Percentiles rank a stretch among this genome's conserved stretches.
Conservation (phyloP, 2,888 invertebrate genomes). For the Andrena minutula region DNA sequence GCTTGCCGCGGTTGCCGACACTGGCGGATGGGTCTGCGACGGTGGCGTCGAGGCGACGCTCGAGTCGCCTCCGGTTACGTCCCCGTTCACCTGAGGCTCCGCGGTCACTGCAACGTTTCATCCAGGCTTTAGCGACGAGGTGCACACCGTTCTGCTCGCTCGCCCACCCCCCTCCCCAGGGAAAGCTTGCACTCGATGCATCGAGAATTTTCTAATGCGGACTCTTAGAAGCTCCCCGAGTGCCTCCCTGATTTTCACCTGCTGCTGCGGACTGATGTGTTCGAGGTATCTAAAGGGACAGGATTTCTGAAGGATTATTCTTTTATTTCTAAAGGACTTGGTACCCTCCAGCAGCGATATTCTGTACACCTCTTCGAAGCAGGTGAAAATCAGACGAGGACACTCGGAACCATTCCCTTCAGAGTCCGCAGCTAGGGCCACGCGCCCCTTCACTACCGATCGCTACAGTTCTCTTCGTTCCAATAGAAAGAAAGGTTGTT, state of each 20-base stretch:
- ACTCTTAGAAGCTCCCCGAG: not conserved
- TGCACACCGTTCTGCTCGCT: constrained; percentile 32
- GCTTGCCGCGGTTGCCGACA: constrained; percentile 87
- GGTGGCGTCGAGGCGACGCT: constrained; percentile 83
- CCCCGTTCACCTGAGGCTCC: constrained; percentile 82
- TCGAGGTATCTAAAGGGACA: not conserved
- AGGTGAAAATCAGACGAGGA: too few relatives aligned
- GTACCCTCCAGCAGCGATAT: too few relatives aligned
- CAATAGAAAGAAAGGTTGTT: too few relatives aligned
- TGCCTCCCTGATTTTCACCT: not conserved
- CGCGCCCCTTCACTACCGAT: too few relatives aligned
- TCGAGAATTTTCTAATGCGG: constrained; percentile 20
- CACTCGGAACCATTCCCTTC: too few relatives aligned
- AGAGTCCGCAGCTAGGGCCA: too few relatives aligned
- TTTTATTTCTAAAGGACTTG: too few relatives aligned
- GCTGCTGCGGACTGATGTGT: not conserved
- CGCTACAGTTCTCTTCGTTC: too few relatives aligned
- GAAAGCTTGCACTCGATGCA: constrained; percentile 54
- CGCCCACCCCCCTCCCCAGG: constrained; percentile 48
- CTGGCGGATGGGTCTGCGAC: constrained; percentile 85
- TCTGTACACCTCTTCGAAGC: too few relatives aligned
- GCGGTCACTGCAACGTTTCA: constrained; percentile 82
- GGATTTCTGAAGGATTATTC: not conserved
- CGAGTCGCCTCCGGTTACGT: constrained; percentile 78
- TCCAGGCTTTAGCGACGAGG: constrained; percentile 75